A percentile compares a stretch with the other conserved stretches of the same genome.
Conservation (phyloP, 2,888 invertebrate species). For the Acrobasis suavella region DNA sequence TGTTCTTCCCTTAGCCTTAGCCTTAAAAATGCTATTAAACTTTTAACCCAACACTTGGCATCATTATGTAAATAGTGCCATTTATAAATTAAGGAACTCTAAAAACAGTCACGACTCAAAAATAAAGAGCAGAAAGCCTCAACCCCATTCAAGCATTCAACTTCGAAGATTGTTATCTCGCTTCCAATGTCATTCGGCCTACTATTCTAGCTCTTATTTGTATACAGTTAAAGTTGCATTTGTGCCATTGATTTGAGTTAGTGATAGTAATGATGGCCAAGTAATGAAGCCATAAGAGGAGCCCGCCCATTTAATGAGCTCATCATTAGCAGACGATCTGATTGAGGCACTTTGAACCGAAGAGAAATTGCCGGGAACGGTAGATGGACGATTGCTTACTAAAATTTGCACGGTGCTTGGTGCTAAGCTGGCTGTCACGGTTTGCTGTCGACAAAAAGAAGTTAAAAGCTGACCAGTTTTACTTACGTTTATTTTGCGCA, state of each 20-base stretch:
- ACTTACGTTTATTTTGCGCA: no score
- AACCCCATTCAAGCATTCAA: conserved; percentile 16
- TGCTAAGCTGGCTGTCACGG: not conserved
- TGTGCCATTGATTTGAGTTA: not conserved
- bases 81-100: conserved; percentile 5
- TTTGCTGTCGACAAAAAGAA: not conserved
- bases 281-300: conserved; percentile 43
- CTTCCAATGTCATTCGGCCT: conserved; percentile 6
- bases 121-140: conserved; percentile 16
- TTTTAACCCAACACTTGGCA: not conserved
- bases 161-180: conserved; percentile 16
- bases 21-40: not conserved
- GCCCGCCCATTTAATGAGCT: conserved; percentile 42
- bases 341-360: conserved; percentile 23
- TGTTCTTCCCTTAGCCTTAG: no score
- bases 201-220: conserved; percentile 9
- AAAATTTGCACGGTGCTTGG: not conserved
- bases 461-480: no score
- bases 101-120: conserved; percentile 18
- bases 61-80: not conserved
- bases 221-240: conserved; percentile 1
- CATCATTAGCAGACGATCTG: conserved; percentile 40
- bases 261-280: conserved; percentile 22
- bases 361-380: conserved; percentile 13
- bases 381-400: conserved; percentile 12